Conservation (phyloP, 2,888 invertebrate species). For the Alsophila aescularia region DNA sequence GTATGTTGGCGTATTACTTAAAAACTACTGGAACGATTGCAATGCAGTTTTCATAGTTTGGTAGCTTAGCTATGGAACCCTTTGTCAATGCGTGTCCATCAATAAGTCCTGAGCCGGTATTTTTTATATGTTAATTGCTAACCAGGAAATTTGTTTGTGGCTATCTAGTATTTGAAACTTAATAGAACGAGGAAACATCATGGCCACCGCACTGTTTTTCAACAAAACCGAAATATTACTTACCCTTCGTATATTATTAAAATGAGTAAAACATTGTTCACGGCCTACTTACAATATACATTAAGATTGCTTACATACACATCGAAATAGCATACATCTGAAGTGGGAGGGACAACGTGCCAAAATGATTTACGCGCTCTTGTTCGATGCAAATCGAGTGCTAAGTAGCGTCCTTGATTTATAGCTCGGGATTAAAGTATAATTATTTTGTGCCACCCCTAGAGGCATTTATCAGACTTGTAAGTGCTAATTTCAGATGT, state of each 20-base stretch:
- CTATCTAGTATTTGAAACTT: too few relatives aligned
- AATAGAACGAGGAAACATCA: too few relatives aligned
- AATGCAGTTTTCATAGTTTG: too few relatives aligned
- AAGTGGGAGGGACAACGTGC: slow-evolving; percentile 42
- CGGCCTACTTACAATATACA: not conserved
- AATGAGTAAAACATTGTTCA: not conserved
- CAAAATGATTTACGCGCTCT: slow-evolving; percentile 71
- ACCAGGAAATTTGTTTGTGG: too few relatives aligned
- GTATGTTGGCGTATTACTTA: too few relatives aligned
- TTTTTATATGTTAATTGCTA: too few relatives aligned
- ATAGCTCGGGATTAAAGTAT: slow-evolving; percentile 62
- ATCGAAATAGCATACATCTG: slow-evolving; percentile 16
- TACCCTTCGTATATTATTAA: not conserved
- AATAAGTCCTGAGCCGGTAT: too few relatives aligned
- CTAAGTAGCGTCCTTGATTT: slow-evolving; percentile 70
- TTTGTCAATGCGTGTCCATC: too few relatives aligned
- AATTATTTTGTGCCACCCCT: slow-evolving; percentile 59
- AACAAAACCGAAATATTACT: too few relatives aligned
- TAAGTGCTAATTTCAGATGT: slow-evolving; percentile 36
- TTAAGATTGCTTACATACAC: not conserved
- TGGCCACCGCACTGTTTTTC: too few relatives aligned
- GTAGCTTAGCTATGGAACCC: too few relatives aligned
- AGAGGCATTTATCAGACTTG: slow-evolving; percentile 25
- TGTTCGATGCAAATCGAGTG: slow-evolving; percentile 80
- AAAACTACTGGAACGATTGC: too few relatives aligned